Evolutionary conservation across 2,888 invertebrate species (phyloP).

Genomic region (Phyto melanocephala): DNA sequence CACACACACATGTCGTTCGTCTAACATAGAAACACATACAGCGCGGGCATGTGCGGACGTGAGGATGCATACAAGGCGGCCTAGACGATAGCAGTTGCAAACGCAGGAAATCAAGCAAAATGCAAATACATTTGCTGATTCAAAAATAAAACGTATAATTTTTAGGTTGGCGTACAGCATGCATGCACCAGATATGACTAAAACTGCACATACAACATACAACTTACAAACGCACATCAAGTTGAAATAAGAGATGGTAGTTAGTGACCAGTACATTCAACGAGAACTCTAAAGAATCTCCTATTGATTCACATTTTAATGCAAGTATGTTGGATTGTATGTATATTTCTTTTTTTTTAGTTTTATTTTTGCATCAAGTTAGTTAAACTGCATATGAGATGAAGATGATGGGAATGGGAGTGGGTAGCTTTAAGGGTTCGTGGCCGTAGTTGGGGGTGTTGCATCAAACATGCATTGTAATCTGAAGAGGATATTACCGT

Average conservation of each 20-base stretch:
- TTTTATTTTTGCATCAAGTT: conserved; percentile 16
- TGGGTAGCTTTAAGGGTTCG: not conserved
- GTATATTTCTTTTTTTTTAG: not conserved
- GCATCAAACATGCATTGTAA: conserved; percentile 34
- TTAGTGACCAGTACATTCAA: conserved; percentile 33
- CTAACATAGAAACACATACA: conserved; percentile 19
- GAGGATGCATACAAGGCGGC: conserved; percentile 35
- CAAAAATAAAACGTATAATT: conserved; percentile 35
- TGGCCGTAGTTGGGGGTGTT: not conserved
- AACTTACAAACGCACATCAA: not conserved
- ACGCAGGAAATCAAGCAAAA: conserved; percentile 59
- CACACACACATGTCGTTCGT: conserved; percentile 19
- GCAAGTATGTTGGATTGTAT: not conserved
- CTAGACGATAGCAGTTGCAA: conserved; percentile 52
- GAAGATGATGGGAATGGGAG: not conserved
- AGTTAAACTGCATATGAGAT: conserved; percentile 12
- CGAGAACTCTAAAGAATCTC: conserved; percentile 32
- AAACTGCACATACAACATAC: not conserved
- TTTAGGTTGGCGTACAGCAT: conserved; percentile 13
- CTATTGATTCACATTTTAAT: conserved; percentile 33
- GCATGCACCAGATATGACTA: conserved; percentile 29
- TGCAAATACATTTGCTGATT: conserved; percentile 57
- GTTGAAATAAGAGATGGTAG: not conserved
- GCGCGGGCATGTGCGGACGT: conserved; percentile 32
- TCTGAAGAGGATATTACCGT: conserved; percentile 45